phyloP scores from a whole-genome alignment of 2,797 vertebrate genomes.

The Arrhamphus sclerolepis region DNA sequence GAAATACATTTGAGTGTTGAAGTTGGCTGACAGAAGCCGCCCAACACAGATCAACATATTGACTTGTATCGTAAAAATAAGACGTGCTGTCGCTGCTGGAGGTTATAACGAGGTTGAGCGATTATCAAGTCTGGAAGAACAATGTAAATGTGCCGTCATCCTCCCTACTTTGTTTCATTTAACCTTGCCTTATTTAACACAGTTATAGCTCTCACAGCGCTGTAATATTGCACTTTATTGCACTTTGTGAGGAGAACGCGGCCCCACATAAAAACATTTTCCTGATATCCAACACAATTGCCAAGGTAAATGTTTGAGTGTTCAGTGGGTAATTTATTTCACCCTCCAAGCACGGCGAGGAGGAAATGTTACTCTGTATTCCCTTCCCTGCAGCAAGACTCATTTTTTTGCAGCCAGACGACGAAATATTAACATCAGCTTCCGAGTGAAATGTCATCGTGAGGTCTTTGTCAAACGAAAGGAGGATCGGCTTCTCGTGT shows the following conservation, averaged over 20 bases:
- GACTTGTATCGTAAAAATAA: no score
- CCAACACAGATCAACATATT: no score
- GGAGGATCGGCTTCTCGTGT: slow-evolving; percentile 12
- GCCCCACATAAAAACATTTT: slow-evolving; percentile 10
- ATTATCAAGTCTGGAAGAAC: background rate
- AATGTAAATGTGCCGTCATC: background rate
- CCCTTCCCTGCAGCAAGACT: slow-evolving; percentile 43
- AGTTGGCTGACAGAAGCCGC: no score
- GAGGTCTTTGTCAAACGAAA: slow-evolving; percentile 48
- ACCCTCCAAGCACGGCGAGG: slow-evolving; percentile 1
- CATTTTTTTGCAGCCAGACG: slow-evolving; percentile 41
- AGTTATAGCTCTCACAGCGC: slow-evolving; percentile 11
- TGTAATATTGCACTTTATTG: slow-evolving; percentile 22
- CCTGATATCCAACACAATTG: slow-evolving; percentile 20
- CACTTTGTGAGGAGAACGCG: slow-evolving; percentile 10
- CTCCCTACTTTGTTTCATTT: background rate
- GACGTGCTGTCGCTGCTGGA: background rate
- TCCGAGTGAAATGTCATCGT: slow-evolving; percentile 36
- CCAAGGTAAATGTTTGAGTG: slow-evolving; percentile 28
- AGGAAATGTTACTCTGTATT: slow-evolving; percentile 16
- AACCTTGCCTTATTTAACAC: slow-evolving; percentile 5
- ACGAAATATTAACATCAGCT: slow-evolving; percentile 49
- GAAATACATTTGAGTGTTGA: no score
- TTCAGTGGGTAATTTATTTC: slow-evolving; percentile 30
- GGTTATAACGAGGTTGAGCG: background rate